Conservation (phyloP, 1,140 invertebrate genomes). For the Drosophila kikkawai region DNA sequence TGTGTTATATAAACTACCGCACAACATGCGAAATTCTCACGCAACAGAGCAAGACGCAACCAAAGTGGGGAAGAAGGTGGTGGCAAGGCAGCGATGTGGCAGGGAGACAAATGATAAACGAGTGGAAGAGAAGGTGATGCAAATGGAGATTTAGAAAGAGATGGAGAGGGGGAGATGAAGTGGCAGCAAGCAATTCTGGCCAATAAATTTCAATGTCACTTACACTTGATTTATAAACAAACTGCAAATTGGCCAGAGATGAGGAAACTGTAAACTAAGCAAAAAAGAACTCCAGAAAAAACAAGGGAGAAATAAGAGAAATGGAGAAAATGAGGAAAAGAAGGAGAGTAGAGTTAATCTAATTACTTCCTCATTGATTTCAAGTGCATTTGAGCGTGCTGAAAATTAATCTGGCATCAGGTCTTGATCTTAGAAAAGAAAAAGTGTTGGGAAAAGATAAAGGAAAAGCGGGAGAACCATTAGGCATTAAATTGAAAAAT, state of each 20-base stretch:
- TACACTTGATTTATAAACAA: constrained; percentile 78
- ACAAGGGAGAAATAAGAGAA: background rate
- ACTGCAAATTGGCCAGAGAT: constrained; percentile 35
- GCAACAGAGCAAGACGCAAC: constrained; percentile 64
- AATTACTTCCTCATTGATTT: constrained; percentile 81
- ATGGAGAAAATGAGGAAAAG: constrained; percentile 16
- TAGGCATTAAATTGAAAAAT: background rate
- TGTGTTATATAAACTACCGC: constrained; percentile 48
- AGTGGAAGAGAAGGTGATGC: constrained; percentile 23
- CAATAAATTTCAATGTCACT: constrained; percentile 81
- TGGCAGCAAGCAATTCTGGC: constrained; percentile 30
- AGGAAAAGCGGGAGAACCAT: background rate
- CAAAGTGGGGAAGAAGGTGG: background rate
- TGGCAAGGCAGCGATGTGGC: background rate
- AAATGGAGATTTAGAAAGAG: background rate
- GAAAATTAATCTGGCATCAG: constrained; percentile 25
- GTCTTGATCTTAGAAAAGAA: constrained; percentile 27
- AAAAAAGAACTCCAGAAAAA: background rate
- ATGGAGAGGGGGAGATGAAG: background rate
- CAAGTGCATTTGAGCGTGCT: constrained; percentile 56
- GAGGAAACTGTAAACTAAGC: constrained; percentile 8
- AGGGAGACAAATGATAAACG: constrained; percentile 43
- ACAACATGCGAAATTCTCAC: constrained; percentile 77
- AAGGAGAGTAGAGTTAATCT: constrained; percentile 45
- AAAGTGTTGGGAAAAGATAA: constrained; percentile 53